Evolutionary conservation across 2,113 vertebrate genomes (phyloP), one percentile per base, ranked within the genome.

Genomic region (Catagonus wagneri): DNA sequence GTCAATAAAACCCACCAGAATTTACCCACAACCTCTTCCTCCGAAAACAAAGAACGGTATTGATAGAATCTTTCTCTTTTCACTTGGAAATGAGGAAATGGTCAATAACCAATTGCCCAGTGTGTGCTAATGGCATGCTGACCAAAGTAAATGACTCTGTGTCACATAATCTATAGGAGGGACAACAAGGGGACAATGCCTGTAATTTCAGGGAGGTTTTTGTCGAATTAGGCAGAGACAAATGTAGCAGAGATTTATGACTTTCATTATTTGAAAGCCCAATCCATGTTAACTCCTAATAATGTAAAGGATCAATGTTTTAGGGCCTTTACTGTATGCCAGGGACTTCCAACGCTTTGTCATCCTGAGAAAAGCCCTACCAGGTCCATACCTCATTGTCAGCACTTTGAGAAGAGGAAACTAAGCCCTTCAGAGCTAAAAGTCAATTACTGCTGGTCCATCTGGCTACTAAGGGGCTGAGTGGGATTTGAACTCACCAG

Each of bases 21-120:
- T 80, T 93, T 54, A 19, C n/a, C 44, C 60, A n/a, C 27, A 75
- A 69, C 68, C 87, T 72, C 72, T 89, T 80, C 93, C 79, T 80
- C 69, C 54, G 56, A 56, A 93, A 96, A 95, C 83, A 93, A 89
- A 93, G 50, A 58, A 13, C 56, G 12, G 12, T 3, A 50, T 50
- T 94, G 34, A 83, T n/a, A 36, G n/a, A 19, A 83, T 56, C 6
- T 14, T 71, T 83, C 34, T 68, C 63, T 34, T 83, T 60, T 80
- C 39, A 17, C 36, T 44, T 19, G 36, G 17, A 44, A 84, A 94
- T 52, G 71, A 96, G 71, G 80, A 97, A 97, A 74, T 61, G 65
- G 63, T 75, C 94, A 84, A 81, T 93, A 83, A 87, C 92, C 87
- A 80, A 66, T 84, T 39, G 54, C n/a, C 80, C 76, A 72, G 84